Conservation (phyloP, 2,113 vertebrate species). For the Dissostichus mawsoni region DNA sequence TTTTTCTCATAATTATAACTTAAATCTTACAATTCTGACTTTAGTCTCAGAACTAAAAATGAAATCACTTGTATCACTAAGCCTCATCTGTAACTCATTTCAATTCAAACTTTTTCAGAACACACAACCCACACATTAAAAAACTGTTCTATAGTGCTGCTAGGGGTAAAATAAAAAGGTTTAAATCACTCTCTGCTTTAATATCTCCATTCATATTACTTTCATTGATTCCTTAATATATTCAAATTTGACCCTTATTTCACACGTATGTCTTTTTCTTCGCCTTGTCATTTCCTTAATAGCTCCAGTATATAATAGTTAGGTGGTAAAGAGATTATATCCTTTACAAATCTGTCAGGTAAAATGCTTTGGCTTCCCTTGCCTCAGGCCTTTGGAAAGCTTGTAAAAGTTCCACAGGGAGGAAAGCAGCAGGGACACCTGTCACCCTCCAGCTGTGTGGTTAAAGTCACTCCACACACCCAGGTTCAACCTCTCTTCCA, state of each 20-base stretch:
- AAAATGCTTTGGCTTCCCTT: neutral
- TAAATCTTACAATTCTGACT: too few species aligned
- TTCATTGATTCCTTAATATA: neutral
- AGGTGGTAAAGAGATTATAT: neutral
- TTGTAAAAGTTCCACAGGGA: neutral
- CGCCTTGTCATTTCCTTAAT: neutral
- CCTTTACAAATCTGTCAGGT: neutral
- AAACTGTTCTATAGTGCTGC: neutral
- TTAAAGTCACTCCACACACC: neutral
- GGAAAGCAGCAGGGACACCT: neutral
- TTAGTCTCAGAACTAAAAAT: too few species aligned
- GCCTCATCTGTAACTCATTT: too few species aligned
- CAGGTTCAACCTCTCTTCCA: neutral
- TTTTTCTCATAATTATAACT: too few species aligned
- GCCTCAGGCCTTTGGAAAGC: neutral
- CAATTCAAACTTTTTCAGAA: too few species aligned
- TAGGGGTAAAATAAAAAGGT: neutral
- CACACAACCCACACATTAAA: neutral
- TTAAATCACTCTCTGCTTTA: neutral
- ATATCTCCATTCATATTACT: neutral
- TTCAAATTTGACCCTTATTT: neutral
- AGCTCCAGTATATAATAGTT: neutral
- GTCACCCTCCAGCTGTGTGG: slow-evolving; percentile 7
- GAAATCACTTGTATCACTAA: too few species aligned
- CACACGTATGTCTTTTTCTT: neutral